phyloP scores from a whole-genome alignment of 2,888 invertebrate species.

The Scrobipalpa atriplicella region DNA sequence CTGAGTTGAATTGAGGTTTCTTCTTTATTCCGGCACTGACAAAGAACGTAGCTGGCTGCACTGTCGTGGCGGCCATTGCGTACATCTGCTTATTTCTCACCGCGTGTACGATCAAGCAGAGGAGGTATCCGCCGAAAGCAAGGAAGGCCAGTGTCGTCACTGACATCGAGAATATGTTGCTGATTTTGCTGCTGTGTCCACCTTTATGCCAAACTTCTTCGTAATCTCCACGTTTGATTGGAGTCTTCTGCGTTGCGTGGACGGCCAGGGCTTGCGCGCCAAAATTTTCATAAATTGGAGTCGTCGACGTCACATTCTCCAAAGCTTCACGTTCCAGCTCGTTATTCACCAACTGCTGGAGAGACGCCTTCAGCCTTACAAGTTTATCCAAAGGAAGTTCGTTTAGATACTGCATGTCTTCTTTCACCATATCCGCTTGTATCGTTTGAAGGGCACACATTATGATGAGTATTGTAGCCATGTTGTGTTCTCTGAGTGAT shows the following conservation, averaged over 20 bases:
- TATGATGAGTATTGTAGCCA: constrained; percentile 37
- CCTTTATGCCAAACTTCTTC: constrained; percentile 76
- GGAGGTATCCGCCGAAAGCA: constrained; percentile 92
- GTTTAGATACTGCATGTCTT: constrained; percentile 82
- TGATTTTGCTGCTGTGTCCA: constrained; percentile 83
- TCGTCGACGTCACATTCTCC: constrained; percentile 53
- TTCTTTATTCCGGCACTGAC: constrained; percentile 72
- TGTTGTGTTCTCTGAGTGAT: neutral
- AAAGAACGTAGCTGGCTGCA: constrained; percentile 62
- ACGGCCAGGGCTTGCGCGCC: constrained; percentile 75
- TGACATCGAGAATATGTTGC: constrained; percentile 89
- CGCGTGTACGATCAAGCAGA: constrained; percentile 90
- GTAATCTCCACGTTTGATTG: constrained; percentile 69
- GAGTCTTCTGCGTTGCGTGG: constrained; percentile 48
- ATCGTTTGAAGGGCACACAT: constrained; percentile 41
- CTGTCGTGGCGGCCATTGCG: constrained; percentile 46
- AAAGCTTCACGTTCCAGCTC: constrained; percentile 53
- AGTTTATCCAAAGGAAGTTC: constrained; percentile 87
- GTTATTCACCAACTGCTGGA: constrained; percentile 58
- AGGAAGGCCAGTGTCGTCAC: constrained; percentile 91
- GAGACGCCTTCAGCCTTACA: constrained; percentile 82
- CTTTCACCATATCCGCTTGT: constrained; percentile 51
- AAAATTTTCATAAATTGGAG: constrained; percentile 57
- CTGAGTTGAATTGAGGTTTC: constrained; percentile 51
- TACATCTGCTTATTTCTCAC: constrained; percentile 85